Conservation (phyloP, 2,797 vertebrate species). For the Microchirus variegatus region DNA sequence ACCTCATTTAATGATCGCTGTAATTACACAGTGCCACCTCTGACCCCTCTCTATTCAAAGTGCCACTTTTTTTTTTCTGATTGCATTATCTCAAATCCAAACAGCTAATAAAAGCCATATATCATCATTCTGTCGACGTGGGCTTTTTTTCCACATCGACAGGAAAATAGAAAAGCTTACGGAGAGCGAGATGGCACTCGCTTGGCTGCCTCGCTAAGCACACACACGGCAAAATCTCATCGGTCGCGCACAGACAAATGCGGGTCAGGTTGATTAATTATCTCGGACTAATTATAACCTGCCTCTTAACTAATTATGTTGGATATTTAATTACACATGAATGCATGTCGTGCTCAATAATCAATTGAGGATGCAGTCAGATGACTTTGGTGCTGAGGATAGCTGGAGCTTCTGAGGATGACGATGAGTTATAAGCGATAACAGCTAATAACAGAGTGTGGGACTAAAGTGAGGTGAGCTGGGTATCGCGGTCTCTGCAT, state of each 20-base stretch:
- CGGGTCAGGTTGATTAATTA: slow-evolving; percentile 50
- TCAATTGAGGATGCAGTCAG: slow-evolving; percentile 28
- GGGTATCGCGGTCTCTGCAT: too few species aligned
- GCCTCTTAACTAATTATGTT: slow-evolving; percentile 54
- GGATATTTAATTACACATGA: slow-evolving; percentile 63
- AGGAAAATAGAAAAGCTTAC: slow-evolving; percentile 47
- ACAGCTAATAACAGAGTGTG: too few species aligned
- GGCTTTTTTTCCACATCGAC: slow-evolving; percentile 12
- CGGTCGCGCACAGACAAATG: slow-evolving; percentile 40
- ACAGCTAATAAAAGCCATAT: slow-evolving; percentile 57
- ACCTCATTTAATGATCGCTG: slow-evolving; percentile 55
- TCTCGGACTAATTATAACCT: slow-evolving; percentile 45
- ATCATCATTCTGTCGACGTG: slow-evolving; percentile 53
- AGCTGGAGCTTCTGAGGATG: not conserved
- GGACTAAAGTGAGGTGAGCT: too few species aligned
- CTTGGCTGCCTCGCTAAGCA: slow-evolving; percentile 35
- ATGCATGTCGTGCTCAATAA: slow-evolving; percentile 32
- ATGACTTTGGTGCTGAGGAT: slow-evolving; percentile 2
- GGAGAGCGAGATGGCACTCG: slow-evolving; percentile 29
- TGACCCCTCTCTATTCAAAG: slow-evolving; percentile 53
- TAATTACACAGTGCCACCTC: slow-evolving; percentile 61
- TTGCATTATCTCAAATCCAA: slow-evolving; percentile 56
- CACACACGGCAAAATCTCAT: slow-evolving; percentile 19
- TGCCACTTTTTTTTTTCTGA: slow-evolving; percentile 22
- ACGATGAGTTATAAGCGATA: slow-evolving; percentile 4